Percentiles rank a stretch among this genome's conserved stretches.
phyloP scores from a whole-genome alignment of 2,113 vertebrate species.

The Smithornis capensis region DNA sequence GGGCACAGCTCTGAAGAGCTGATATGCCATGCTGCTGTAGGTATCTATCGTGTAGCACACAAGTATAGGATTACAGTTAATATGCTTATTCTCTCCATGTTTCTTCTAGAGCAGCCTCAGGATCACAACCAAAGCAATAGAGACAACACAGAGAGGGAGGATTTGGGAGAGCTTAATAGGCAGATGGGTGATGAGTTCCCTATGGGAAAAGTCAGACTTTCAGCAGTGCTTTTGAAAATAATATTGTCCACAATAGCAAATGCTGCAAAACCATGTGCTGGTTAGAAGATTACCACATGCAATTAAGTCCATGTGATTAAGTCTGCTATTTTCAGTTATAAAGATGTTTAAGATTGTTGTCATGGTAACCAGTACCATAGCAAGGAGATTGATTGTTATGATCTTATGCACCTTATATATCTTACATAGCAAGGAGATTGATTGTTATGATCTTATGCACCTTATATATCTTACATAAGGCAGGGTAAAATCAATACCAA shows the following conservation, averaged over 20 bases:
- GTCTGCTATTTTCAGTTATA: not conserved
- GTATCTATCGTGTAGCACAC: rapidly evolving
- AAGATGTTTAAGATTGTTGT: not conserved
- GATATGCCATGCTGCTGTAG: not conserved
- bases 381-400: not conserved
- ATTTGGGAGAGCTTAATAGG: not conserved
- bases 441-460: not conserved
- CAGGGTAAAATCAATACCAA: not conserved
- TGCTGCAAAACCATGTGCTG: not conserved
- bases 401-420: not conserved
- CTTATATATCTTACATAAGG: not conserved
- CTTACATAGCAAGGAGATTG: not conserved
- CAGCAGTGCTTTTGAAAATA: not conserved
- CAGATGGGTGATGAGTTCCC: not conserved
- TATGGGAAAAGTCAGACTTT: not conserved
- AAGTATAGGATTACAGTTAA: not conserved
- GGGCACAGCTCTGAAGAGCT: not conserved
- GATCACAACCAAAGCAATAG: not conserved
- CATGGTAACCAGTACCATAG: not conserved
- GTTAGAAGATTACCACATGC: not conserved
- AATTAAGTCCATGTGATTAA: not conserved
- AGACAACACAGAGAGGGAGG: not conserved
- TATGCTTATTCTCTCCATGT: not conserved
- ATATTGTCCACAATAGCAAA: not conserved
- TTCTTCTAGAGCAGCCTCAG: not conserved